Conservation (phyloP, 1,140 invertebrate species). For the Phymastichus coffea region DNA sequence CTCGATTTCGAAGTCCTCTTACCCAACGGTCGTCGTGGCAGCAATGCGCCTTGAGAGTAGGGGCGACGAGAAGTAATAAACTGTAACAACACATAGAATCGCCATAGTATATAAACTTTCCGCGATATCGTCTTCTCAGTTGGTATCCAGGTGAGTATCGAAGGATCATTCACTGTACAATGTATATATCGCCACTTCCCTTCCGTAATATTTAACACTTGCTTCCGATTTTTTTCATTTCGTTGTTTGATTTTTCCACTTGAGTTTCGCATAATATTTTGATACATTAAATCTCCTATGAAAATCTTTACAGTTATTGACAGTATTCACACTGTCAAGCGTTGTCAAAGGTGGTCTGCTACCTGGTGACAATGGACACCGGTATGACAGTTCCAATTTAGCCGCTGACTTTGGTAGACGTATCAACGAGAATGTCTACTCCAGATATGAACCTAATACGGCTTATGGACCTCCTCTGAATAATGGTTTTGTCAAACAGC, state of each 20-base stretch:
- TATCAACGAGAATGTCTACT: slow-evolving; percentile 15
- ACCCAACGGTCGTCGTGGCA: neutral
- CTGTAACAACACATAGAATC: slow-evolving; percentile 55
- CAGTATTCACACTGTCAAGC: slow-evolving; percentile 37
- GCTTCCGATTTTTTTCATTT: neutral
- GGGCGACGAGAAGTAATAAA: slow-evolving; percentile 33
- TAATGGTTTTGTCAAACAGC: neutral
- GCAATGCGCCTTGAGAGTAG: neutral
- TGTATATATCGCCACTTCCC: too few relatives aligned
- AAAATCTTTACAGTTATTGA: too few relatives aligned
- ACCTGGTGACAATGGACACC: slow-evolving; percentile 43
- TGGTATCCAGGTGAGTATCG: too few relatives aligned
- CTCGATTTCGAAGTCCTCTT: neutral
- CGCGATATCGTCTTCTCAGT: slow-evolving; percentile 47
- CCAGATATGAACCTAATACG: neutral
- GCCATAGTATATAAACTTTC: slow-evolving; percentile 44
- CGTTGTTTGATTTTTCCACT: too few relatives aligned
- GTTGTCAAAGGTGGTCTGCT: slow-evolving; percentile 42
- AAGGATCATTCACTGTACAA: too few relatives aligned
- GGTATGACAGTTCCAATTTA: slow-evolving; percentile 41
- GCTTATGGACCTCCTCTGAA: slow-evolving; percentile 24
- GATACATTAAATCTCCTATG: too few relatives aligned
- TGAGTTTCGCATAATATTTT: too few relatives aligned
- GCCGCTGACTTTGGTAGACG: slow-evolving; percentile 26
- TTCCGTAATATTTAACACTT: too few relatives aligned